Evolutionary conservation across 1,140 invertebrate genomes (phyloP), one percentile per base, ranked within the genome.

Genomic region (Calliopsis andreniformis): DNA sequence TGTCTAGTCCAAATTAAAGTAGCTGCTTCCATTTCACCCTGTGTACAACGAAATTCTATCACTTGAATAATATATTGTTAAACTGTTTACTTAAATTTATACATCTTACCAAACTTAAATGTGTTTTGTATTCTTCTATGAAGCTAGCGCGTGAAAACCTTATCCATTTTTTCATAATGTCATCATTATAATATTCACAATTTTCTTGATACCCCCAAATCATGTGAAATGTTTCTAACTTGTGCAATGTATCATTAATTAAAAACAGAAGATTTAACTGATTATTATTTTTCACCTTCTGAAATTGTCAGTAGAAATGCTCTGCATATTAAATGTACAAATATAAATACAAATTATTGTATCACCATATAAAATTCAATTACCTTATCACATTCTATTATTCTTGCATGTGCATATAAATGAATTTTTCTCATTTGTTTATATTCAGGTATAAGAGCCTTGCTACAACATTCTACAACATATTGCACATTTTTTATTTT

Each of bases 401-500:
- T 85, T 83, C 87, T 85, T 32, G 86, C 61, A 32, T 83, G 83
- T 10, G 88, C 86, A 63, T 91, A 92, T 18, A 79, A 71, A 23
- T 90, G 56, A 30, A 91, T 55, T 53, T 76, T 53, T 42, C 62
- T 84, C 79, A 89, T 90, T 56, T 90, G 80, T 25, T 64, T 72
- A 55, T 88, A 87, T 64, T 88, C 76, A 20, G 80, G 77, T 16
- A 88, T 67, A 35, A 91, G 73, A 4, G 82, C 83, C 71, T 91
- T 92, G 0, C 82, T 88, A 70, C 91, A 92, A 64, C 90, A 92
- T 56, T 91, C 84, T 67, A 83, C 88, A 39, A 92, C 67, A 79
- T 88, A 91, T 66, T 86, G 49, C 16, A 89, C 63, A 73, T 92
- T 82, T 66, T 85, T 55, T 64, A 92, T 86, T 51, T 89, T 87